These are phyloP conservation scores for Melanocharis versteri DNA, from an alignment of 2,113 vertebrate genomes.

Conservation along the genomic window DNA sequence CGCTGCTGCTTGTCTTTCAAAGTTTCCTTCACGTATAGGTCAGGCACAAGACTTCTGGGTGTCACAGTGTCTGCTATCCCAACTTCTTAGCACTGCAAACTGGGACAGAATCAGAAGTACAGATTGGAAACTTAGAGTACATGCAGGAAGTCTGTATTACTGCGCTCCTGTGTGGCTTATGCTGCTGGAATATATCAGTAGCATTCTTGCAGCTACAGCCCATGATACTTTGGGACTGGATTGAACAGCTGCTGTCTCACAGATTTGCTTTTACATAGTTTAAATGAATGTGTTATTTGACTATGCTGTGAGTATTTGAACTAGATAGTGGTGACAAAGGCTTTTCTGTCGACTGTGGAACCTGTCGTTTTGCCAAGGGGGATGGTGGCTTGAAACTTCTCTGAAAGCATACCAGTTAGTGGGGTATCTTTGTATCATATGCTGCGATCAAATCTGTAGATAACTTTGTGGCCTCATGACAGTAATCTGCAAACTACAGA, in stretches of 20 bases:
- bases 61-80: not conserved
- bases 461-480: not conserved
- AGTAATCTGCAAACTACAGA: not conserved
- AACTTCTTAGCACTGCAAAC: not conserved
- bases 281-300: not conserved
- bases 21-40: not conserved
- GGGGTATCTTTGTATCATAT: not conserved
- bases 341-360: not conserved
- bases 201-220: not conserved
- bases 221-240: not conserved
- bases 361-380: not conserved
- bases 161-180: too few species aligned
- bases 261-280: not conserved
- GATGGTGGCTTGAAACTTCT: not conserved
- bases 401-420: not conserved
- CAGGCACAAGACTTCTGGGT: not conserved
- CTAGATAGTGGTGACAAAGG: not conserved
- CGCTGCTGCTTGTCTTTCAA: not conserved
- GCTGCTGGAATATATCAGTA: not conserved
- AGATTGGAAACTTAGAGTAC: not conserved
- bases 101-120: not conserved
- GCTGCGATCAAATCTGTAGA: not conserved
- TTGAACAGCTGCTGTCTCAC: not conserved
- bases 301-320: not conserved
- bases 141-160: too few species aligned